These are phyloP conservation scores for Hoplostethus mediterraneus DNA, from an alignment of 2,797 vertebrate genomes.

Conservation along the genomic window DNA sequence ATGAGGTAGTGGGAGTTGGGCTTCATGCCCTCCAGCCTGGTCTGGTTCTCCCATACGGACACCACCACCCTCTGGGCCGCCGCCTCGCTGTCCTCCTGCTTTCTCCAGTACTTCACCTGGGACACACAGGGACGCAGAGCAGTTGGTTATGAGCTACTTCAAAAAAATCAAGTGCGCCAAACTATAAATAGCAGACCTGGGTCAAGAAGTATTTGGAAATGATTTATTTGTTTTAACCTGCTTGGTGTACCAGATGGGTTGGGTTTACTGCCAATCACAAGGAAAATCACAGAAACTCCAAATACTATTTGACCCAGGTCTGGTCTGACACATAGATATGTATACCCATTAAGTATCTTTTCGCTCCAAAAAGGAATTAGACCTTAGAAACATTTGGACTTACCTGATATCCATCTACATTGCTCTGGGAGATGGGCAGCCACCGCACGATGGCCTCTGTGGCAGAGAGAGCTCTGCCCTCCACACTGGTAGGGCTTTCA, in stretches of 20 bases:
- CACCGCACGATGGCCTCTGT: conserved; percentile 91
- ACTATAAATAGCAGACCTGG: neutral
- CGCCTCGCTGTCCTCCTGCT: conserved; percentile 87
- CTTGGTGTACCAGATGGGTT: too few species aligned
- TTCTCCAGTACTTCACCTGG: conserved; percentile 94
- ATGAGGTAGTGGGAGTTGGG: conserved; percentile 90
- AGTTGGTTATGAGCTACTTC: neutral
- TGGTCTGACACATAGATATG: too few species aligned
- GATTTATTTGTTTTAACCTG: too few species aligned
- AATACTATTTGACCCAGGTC: too few species aligned
- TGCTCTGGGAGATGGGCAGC: conserved; percentile 84
- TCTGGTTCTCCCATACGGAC: conserved; percentile 87
- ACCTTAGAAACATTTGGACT: conserved; percentile 29
- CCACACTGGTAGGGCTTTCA: conserved; percentile 86
- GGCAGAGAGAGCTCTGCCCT: conserved; percentile 88
- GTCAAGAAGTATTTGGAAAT: too few species aligned
- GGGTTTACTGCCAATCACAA: neutral
- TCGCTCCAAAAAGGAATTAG: too few species aligned
- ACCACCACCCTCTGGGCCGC: conserved; percentile 86
- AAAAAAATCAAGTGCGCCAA: neutral
- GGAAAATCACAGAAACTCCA: too few species aligned
- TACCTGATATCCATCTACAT: conserved; percentile 94
- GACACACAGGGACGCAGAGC: conserved; percentile 21
- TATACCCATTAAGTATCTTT: too few species aligned
- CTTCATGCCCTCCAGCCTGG: conserved; percentile 89